Evolutionary conservation across 2,888 invertebrate species (phyloP), one percentile per base, ranked within the genome.

Genomic region (Drosophila silvestris): DNA sequence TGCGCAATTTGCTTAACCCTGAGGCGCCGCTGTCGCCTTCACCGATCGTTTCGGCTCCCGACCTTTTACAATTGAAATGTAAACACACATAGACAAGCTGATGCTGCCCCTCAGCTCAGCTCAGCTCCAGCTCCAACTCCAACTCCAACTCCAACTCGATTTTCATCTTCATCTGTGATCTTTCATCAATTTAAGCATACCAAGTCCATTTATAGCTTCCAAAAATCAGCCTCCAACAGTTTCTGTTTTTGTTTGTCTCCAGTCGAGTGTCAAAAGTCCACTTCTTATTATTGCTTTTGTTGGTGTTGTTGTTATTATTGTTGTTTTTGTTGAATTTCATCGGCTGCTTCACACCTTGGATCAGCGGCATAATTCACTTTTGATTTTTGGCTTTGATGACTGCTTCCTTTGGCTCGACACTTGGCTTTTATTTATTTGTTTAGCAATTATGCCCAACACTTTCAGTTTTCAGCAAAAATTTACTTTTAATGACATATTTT

Each of bases 51-150:
- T 52, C 57, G 47, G 71, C 74, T 78, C 53, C 72, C 81, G 78
- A 81, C 74, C 76, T 76, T 71, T 75, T 81, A 85, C 85, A 89
- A 90, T 89, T 90, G 85, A 90, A 89, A 83, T 88, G 91, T 90
- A 88, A 90, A 88, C 79, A 89, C 63, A 61, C 64, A 54, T 5
- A 37, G 35, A 66, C 68, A 30, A 68, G 37, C 56, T 35, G 47
- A 28, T 30, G 56, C 37, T 39, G 52, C 50, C 39, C 30, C 30
- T 7, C 22, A 39, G 10, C 19, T 51, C 14, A 7, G 9, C 5
- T 19, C 10, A 10, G 3, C 22, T 35, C 26, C 26, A 22, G 1
- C 22, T 22, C 22, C 6, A 1, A 16, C 22, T 44, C 4, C 54
- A 5, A 9, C 57, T 14, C 26, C 19, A 19, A 12, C n/a, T 9